Percentiles rank a stretch among this genome's conserved stretches.
These are phyloP conservation scores for Caenorhabditis remanei DNA, from an alignment of 1,140 invertebrate genomes.

Conservation along the genomic window DNA sequence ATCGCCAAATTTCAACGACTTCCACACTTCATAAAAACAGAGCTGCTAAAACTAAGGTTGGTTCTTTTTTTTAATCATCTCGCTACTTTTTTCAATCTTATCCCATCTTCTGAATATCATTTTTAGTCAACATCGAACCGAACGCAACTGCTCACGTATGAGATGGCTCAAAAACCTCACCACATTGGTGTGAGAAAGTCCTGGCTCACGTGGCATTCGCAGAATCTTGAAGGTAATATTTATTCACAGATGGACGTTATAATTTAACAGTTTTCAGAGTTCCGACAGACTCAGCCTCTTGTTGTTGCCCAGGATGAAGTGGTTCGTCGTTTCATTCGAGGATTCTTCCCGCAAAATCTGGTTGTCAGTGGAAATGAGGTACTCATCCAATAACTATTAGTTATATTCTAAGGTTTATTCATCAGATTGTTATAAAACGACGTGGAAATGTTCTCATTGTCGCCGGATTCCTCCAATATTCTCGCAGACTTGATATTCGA, in stretches of 20 bases:
- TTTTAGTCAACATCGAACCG: constrained; percentile 69
- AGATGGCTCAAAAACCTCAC: constrained; percentile 73
- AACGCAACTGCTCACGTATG: constrained; percentile 73
- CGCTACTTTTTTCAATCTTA: too few species aligned
- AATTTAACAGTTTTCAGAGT: constrained; percentile 62
- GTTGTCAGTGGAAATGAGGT: constrained; percentile 73
- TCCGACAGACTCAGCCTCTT: constrained; percentile 73
- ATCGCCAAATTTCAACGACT: constrained; percentile 55
- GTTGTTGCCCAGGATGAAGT: constrained; percentile 75
- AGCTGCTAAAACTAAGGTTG: constrained; percentile 59
- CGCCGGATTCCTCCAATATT: constrained; percentile 74
- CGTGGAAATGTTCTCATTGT: constrained; percentile 74
- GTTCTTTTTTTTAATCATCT: neutral
- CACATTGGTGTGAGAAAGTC: constrained; percentile 76
- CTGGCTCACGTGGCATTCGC: constrained; percentile 77
- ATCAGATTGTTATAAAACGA: constrained; percentile 77
- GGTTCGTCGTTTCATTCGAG: constrained; percentile 76
- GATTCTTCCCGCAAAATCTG: constrained; percentile 73
- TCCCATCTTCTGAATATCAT: neutral
- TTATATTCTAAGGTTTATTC: neutral
- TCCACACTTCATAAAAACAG: constrained; percentile 57
- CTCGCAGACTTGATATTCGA: constrained; percentile 60
- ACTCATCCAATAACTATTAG: constrained; percentile 10
- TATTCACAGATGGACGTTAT: neutral
- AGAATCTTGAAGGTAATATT: constrained; percentile 72